phyloP scores from a whole-genome alignment of 2,888 invertebrate genomes.

The Stomorhina lunata region DNA sequence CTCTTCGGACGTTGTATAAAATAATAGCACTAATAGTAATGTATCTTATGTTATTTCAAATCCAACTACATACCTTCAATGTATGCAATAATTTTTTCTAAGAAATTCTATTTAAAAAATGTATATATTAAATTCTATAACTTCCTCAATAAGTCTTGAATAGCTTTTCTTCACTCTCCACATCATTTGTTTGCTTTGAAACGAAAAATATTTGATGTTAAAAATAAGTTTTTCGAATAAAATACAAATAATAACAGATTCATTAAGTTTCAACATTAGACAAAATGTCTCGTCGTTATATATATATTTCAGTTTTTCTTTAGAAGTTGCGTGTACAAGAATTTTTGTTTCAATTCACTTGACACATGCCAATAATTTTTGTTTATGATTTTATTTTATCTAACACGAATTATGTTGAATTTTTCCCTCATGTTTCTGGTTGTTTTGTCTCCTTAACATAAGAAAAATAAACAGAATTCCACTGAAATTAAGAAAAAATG shows the following conservation, averaged over 20 bases:
- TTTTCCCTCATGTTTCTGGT: no score
- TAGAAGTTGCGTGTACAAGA: not conserved
- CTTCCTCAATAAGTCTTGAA: no score
- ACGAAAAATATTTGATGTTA: not conserved
- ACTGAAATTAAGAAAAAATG: not conserved
- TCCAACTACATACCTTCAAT: no score
- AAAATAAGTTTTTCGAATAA: not conserved
- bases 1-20: no score
- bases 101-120: no score
- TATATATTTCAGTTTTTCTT: constrained; percentile 2
- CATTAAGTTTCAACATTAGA: constrained; percentile 24
- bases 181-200: no score
- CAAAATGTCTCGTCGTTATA: constrained; percentile 51
- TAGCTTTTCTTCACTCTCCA: no score
- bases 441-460: not conserved
- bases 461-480: constrained; percentile 21
- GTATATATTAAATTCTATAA: no score
- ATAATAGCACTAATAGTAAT: no score
- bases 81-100: no score
- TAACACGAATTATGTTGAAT: not conserved
- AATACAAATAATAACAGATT: constrained; percentile 24
- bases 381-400: constrained; percentile 20
- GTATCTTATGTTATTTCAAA: no score
- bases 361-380: constrained; percentile 34
- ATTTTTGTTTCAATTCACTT: constrained; percentile 18